A percentile compares a stretch with the other conserved stretches of the same genome.
Conservation (phyloP, 2,797 vertebrate genomes). For the Brachymystax lenok region DNA sequence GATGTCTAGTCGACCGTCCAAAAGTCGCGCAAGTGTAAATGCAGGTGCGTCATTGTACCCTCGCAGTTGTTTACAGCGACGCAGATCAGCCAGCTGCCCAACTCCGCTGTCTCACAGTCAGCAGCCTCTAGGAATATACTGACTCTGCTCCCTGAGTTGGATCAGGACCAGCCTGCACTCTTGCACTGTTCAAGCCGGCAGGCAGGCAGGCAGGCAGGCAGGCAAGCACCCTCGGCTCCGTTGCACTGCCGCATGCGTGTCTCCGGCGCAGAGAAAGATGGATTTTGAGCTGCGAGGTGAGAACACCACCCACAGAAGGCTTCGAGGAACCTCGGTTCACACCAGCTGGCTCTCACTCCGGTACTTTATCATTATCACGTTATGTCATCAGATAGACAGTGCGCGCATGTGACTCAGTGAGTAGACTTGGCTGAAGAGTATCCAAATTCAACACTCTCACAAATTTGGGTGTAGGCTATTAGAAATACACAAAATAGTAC, state of each 20-base stretch:
- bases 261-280: slow-evolving; percentile 7
- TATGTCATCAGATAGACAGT: background rate
- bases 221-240: slow-evolving; percentile 18
- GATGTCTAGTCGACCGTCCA: background rate
- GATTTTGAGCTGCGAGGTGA: slow-evolving; percentile 26
- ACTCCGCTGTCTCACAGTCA: slow-evolving; percentile 20
- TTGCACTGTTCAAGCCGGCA: slow-evolving; percentile 15
- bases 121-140: slow-evolving; percentile 18
- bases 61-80: slow-evolving; percentile 51
- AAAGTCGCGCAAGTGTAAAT: slow-evolving; percentile 48
- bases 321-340: slow-evolving; percentile 39
- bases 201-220: background rate
- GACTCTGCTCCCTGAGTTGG: slow-evolving; percentile 36
- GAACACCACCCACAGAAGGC: slow-evolving; percentile 34
- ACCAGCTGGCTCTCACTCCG: slow-evolving; percentile 31
- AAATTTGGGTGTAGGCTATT: too few species aligned
- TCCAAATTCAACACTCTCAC: background rate
- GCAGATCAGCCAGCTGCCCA: slow-evolving; percentile 46
- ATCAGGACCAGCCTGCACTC: slow-evolving; percentile 43
- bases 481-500: too few species aligned
- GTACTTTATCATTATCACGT: background rate
- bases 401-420: background rate
- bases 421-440: background rate
- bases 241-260: slow-evolving; percentile 45
- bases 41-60: slow-evolving; percentile 71